These are phyloP conservation scores for Alligator mississippiensis DNA, from an alignment of 2,113 vertebrate genomes.

Conservation along the genomic window DNA sequence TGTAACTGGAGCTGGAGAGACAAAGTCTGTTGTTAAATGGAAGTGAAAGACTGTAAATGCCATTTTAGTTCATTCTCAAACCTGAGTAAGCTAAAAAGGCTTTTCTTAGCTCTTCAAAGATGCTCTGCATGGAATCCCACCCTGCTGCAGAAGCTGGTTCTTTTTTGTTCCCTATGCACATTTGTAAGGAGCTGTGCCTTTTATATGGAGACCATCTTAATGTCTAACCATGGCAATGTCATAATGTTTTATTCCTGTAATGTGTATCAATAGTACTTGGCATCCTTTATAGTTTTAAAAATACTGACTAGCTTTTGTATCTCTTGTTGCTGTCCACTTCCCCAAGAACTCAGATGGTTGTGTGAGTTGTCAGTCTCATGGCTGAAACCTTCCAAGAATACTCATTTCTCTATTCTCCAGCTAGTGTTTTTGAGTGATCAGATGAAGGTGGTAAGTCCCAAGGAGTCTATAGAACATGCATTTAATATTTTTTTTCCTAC, in stretches of 20 bases:
- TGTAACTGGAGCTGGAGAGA: not conserved
- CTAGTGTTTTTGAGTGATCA: not conserved
- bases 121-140: conserved; percentile 53
- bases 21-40: not conserved
- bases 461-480: not conserved
- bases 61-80: not conserved
- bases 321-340: not conserved
- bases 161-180: conserved; percentile 50
- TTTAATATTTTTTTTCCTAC: not conserved
- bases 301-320: not conserved
- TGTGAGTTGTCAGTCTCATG: not conserved
- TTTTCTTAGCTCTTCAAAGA: conserved; percentile 30
- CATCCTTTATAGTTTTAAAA: conserved; percentile 5
- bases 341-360: not conserved
- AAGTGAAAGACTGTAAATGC: not conserved
- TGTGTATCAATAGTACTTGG: not conserved
- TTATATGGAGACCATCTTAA: not conserved
- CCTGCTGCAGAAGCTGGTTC: not conserved
- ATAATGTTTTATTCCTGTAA: not conserved
- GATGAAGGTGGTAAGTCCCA: not conserved
- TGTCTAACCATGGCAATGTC: not conserved
- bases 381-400: not conserved
- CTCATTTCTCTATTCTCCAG: not conserved
- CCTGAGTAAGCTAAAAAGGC: not conserved
- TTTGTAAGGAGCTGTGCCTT: conserved; percentile 64